Evolutionary conservation across 2,888 invertebrate genomes (phyloP).

Genomic region (Hipparchia sbordonii): DNA sequence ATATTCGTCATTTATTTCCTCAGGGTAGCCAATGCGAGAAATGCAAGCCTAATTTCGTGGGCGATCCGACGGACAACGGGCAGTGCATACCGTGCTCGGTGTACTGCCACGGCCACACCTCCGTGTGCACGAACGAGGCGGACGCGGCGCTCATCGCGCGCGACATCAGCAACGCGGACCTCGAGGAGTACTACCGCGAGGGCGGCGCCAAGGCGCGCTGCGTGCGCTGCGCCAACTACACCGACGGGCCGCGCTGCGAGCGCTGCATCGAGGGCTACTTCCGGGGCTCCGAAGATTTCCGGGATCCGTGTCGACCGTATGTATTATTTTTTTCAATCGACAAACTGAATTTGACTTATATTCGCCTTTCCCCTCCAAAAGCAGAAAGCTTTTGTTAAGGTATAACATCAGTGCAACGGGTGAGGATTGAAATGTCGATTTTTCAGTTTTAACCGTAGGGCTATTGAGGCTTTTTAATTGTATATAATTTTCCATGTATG

Average conservation of each 20-base stretch:
- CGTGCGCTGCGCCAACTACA: slow-evolving; percentile 91
- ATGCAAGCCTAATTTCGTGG: slow-evolving; percentile 95
- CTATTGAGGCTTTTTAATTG: no score
- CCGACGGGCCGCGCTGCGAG: slow-evolving; percentile 92
- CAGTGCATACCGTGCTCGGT: slow-evolving; percentile 94
- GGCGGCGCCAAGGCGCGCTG: slow-evolving; percentile 88
- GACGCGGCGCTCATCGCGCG: slow-evolving; percentile 65
- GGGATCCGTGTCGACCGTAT: slow-evolving; percentile 89
- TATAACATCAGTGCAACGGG: no score
- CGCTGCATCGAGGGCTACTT: slow-evolving; percentile 90
- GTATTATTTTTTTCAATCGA: slow-evolving; percentile 47
- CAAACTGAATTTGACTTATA: no score
- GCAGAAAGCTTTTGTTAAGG: no score
- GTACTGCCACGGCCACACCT: slow-evolving; percentile 95
- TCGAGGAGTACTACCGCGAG: slow-evolving; percentile 86
- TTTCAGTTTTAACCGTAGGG: no score
- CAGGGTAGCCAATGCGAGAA: slow-evolving; percentile 94
- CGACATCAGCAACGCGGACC: slow-evolving; percentile 79
- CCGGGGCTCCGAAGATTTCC: slow-evolving; percentile 89
- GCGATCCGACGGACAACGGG: slow-evolving; percentile 93
- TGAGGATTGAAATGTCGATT: no score
- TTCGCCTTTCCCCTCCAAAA: no score
- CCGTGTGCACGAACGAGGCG: slow-evolving; percentile 87
- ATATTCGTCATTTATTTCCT: slow-evolving; percentile 6
- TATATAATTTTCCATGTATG: no score